These are phyloP conservation scores for Bombus affinis DNA, from an alignment of 1,140 invertebrate genomes.

Conservation along the genomic window DNA sequence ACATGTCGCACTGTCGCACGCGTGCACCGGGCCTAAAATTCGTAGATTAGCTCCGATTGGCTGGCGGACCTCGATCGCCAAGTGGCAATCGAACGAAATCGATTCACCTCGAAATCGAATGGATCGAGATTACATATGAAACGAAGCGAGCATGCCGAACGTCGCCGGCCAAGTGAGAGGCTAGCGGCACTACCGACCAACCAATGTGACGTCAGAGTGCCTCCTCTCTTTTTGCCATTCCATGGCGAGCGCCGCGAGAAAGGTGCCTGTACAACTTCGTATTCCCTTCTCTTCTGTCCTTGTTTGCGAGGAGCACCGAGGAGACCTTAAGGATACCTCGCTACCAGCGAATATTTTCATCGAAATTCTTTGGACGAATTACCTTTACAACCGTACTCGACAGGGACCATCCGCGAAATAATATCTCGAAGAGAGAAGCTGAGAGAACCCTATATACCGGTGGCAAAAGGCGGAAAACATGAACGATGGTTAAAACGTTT, in stretches of 20 bases:
- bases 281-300: constrained; percentile 68
- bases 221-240: constrained; percentile 76
- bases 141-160: constrained; percentile 73
- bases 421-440: neutral
- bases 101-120: neutral
- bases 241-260: constrained; percentile 74
- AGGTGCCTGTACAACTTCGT: constrained; percentile 73
- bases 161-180: constrained; percentile 79
- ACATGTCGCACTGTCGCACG: constrained; percentile 17
- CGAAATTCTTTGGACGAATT: constrained; percentile 54
- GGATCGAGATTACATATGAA: constrained; percentile 22
- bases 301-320: constrained; percentile 64
- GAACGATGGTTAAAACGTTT: neutral
- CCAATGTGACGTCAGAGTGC: constrained; percentile 76
- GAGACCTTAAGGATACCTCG: constrained; percentile 57
- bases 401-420: neutral
- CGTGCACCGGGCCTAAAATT: neutral
- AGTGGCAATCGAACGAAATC: neutral
- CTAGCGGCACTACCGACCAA: constrained; percentile 77
- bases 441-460: neutral
- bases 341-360: constrained; percentile 51
- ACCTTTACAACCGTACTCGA: neutral
- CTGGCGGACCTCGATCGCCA: neutral
- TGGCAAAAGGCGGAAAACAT: too few species aligned
- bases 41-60: neutral